phyloP scores from a whole-genome alignment of 2,113 vertebrate genomes.

The Microtus pennsylvanicus region DNA sequence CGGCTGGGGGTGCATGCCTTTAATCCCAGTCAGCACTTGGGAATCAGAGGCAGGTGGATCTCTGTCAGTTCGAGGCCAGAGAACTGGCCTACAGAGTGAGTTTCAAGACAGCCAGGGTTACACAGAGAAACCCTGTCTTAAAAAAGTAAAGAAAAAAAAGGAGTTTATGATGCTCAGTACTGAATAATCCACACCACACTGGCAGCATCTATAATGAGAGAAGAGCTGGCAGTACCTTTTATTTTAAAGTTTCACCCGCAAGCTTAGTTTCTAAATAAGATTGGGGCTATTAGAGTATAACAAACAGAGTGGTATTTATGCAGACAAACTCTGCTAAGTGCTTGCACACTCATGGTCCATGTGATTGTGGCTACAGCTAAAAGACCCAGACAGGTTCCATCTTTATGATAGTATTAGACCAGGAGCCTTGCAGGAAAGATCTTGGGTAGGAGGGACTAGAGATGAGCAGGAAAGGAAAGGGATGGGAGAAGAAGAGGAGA shows the following conservation, averaged over 20 bases:
- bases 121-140: neutral
- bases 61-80: neutral
- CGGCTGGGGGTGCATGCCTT: neutral
- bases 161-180: neutral
- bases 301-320: neutral
- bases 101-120: neutral
- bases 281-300: neutral
- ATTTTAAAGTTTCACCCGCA: constrained; percentile 39
- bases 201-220: neutral
- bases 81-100: neutral
- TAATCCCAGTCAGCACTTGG: neutral
- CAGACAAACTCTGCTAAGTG: neutral
- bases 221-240: neutral
- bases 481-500: too few species aligned
- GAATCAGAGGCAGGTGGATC: neutral
- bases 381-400: neutral
- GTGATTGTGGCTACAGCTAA: neutral
- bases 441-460: neutral
- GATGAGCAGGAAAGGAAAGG: neutral
- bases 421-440: neutral
- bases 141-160: neutral
- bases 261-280: neutral
- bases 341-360: neutral
- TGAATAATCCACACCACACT: neutral
- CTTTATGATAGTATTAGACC: neutral